Conservation (phyloP, 2,797 vertebrate species). For the Muscicapa comitata region DNA sequence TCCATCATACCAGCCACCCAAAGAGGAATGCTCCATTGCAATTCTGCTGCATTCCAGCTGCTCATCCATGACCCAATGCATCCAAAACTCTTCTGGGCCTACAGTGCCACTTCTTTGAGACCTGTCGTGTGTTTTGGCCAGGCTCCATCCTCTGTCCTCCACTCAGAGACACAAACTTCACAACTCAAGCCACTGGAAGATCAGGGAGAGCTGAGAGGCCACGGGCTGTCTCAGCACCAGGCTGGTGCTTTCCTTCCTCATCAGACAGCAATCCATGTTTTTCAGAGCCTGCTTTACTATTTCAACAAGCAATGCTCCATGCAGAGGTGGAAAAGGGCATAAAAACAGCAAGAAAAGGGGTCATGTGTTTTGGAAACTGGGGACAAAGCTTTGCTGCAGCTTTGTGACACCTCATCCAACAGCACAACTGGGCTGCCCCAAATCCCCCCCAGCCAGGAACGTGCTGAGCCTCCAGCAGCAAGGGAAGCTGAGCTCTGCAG, state of each 20-base stretch:
- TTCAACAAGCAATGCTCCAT: not conserved
- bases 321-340: not conserved
- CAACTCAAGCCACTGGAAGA: not conserved
- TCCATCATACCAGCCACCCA: not conserved
- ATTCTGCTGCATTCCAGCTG: not conserved
- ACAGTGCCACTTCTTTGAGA: not conserved
- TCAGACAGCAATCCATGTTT: not conserved
- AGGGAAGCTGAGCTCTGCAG: not conserved
- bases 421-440: not conserved
- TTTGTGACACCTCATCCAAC: not conserved
- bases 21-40: fast-evolving
- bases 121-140: not conserved
- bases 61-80: not conserved
- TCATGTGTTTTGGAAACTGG: not conserved
- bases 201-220: not conserved
- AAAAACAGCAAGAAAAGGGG: not conserved
- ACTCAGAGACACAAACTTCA: not conserved
- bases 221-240: not conserved
- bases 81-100: not conserved
- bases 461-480: not conserved
- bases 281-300: not conserved
- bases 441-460: not conserved
- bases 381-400: not conserved
- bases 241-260: not conserved
- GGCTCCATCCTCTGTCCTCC: not conserved